Conservation (phyloP, 1,140 invertebrate species). For the Diprion similis region DNA sequence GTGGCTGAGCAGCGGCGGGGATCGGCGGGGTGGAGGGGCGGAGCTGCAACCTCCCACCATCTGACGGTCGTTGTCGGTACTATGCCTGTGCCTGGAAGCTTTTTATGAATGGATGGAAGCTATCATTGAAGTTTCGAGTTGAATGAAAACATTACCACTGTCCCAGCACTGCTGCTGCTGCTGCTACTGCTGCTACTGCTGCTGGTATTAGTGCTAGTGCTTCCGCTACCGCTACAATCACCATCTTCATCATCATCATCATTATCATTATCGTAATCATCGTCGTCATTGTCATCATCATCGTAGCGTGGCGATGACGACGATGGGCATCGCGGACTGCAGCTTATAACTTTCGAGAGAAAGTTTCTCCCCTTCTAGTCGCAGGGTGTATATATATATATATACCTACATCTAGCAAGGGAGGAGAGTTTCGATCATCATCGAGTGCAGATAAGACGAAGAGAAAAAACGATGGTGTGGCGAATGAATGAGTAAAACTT, state of each 20-base stretch:
- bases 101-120: constrained; percentile 81
- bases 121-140: constrained; percentile 71
- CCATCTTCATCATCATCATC: not conserved
- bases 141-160: constrained; percentile 61
- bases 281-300: not conserved
- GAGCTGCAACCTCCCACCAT: constrained; percentile 37
- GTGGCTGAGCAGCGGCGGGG: constrained; percentile 29
- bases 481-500: too few relatives aligned
- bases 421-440: too few relatives aligned
- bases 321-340: not conserved
- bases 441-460: too few relatives aligned
- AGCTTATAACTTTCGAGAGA: constrained; percentile 3
- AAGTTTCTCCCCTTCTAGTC: constrained; percentile 29
- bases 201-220: constrained; percentile 13
- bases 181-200: constrained; percentile 13
- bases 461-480: too few relatives aligned
- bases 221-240: not conserved
- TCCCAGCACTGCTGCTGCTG: constrained; percentile 32
- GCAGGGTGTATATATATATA: not conserved
- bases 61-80: constrained; percentile 19
- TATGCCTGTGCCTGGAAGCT: constrained; percentile 58
- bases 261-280: not conserved
- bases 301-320: not conserved
- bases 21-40: constrained; percentile 25
- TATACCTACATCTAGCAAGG: not conserved